Evolutionary conservation across 2,113 vertebrate species (phyloP).

Genomic region (Trematomus loennbergii): DNA sequence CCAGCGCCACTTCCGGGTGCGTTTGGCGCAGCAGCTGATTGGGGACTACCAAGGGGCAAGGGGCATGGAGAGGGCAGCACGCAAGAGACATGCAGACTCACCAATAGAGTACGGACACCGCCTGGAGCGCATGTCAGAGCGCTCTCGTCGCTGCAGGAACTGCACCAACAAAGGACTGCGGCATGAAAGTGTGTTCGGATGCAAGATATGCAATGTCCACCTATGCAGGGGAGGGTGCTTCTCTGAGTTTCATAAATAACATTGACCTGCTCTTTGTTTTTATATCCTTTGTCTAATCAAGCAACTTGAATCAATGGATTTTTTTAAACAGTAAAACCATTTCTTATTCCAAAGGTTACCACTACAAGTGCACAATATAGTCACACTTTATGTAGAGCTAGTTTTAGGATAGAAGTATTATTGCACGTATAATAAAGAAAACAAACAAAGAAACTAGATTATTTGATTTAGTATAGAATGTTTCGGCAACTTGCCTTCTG

Average conservation of each 20-base stretch:
- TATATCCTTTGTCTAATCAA: conserved; percentile 74
- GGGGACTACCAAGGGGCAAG: conserved; percentile 86
- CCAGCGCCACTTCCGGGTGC: conserved; percentile 86
- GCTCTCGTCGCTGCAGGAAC: conserved; percentile 86
- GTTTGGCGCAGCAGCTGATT: conserved; percentile 86
- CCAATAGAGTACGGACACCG: conserved; percentile 88
- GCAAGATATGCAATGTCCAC: conserved; percentile 89
- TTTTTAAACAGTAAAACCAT: conserved; percentile 65
- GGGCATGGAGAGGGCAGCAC: conserved; percentile 86
- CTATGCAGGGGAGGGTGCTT: conserved; percentile 88
- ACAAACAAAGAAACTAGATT: conserved; percentile 73
- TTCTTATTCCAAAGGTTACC: conserved; percentile 84
- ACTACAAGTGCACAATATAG: conserved; percentile 84
- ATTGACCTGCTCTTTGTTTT: conserved; percentile 60
- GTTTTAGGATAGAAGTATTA: conserved; percentile 82
- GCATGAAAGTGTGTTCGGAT: conserved; percentile 87
- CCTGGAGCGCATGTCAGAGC: conserved; percentile 88
- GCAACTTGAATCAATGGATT: conserved; percentile 68
- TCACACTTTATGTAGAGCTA: conserved; percentile 82
- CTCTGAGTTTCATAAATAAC: conserved; percentile 89
- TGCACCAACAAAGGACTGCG: conserved; percentile 87
- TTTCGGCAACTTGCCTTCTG: conserved; percentile 83
- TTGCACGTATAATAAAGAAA: conserved; percentile 84
- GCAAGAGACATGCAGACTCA: conserved; percentile 85
- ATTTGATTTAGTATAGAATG: conserved; percentile 84